phyloP scores from a whole-genome alignment of 2,113 vertebrate species.

The pig (Sus scrofa) region T2T-Sscrofa CM000822.6:74551501-74552000 shows the following conservation, averaged over 20 bases:
- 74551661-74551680: conserved; percentile 76
- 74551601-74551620: conserved; percentile 72
- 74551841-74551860: neutral
- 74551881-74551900: conserved; percentile 27
- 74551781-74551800: conserved; percentile 29
- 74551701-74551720: conserved; percentile 1
- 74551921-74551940: conserved; percentile 56
- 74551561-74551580: conserved; percentile 37
- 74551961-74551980: conserved; percentile 78
- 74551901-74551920: neutral
- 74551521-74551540: conserved; percentile 76
- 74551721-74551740: conserved; percentile 60
- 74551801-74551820: neutral
- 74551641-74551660: conserved; percentile 67
- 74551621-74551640: conserved; percentile 52
- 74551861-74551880: conserved; percentile 42
- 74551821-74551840: conserved; percentile 49
- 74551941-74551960: conserved; percentile 67
- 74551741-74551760: neutral
- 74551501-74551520: conserved; percentile 76
- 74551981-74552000: conserved; percentile 79
- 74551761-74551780: neutral
- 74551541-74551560: conserved; percentile 55
- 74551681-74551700: conserved; percentile 48
- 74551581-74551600: conserved; percentile 48